Percentiles rank a stretch among this genome's conserved stretches.
Evolutionary conservation across 35 echinoderm and acorn worm genomes (phyloP).

Genomic region (Acanthaster planci): DNA sequence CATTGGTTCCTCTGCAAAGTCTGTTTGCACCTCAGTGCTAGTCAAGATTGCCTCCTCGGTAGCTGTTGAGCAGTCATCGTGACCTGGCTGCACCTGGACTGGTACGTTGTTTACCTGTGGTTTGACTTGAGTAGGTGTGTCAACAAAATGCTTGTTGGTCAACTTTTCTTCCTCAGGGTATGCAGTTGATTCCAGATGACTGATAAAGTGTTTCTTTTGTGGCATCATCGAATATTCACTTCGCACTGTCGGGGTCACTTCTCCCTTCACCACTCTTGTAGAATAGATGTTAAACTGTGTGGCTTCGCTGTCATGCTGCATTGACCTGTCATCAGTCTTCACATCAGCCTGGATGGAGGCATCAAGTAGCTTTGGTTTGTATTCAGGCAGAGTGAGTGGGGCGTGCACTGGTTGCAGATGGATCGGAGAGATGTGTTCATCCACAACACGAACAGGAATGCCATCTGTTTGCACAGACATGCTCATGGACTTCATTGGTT

Average conservation of each 20-base stretch:
- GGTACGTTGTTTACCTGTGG: background rate
- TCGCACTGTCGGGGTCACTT: background rate
- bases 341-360: background rate
- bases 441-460: background rate
- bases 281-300: slow-evolving; percentile 2
- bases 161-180: slow-evolving; percentile 13
- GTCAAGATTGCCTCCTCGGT: background rate
- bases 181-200: slow-evolving; percentile 8
- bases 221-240: background rate
- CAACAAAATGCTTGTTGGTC: background rate
- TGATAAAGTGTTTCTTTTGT: slow-evolving; percentile 21
- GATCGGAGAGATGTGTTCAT: slow-evolving; percentile 11
- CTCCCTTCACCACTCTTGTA: slow-evolving; percentile 13
- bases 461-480: background rate
- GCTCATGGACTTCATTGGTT: background rate
- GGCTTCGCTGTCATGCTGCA: slow-evolving; percentile 27
- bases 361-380: slow-evolving; percentile 1
- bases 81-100: background rate
- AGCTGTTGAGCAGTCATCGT: slow-evolving; percentile 16
- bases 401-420: background rate
- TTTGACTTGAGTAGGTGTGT: slow-evolving; percentile 20
- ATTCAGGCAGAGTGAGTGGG: background rate
- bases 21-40: background rate
- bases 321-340: slow-evolving; percentile 5
- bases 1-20: slow-evolving; percentile 25